Conservation (phyloP, 2,113 vertebrate species). For the Mormyrus iriodes region DNA sequence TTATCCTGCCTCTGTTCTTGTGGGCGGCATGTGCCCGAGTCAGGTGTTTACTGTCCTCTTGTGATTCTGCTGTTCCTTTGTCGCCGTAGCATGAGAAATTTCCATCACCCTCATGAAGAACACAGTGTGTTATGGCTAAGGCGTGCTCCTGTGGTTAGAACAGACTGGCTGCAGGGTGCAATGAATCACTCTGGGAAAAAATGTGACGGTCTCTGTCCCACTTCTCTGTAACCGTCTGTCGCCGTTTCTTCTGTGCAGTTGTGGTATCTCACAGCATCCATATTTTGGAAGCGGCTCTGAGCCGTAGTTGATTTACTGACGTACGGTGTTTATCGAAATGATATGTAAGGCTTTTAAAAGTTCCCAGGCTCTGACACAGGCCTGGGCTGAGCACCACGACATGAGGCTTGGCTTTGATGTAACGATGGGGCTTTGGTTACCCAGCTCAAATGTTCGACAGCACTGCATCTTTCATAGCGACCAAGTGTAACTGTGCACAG, state of each 20-base stretch:
- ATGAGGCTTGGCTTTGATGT: neutral
- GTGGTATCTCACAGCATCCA: neutral
- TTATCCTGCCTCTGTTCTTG: neutral
- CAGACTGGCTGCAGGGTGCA: neutral
- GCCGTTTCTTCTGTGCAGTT: neutral
- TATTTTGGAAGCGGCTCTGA: neutral
- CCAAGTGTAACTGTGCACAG: neutral
- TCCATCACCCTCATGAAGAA: neutral
- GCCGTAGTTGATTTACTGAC: neutral
- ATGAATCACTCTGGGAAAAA: neutral
- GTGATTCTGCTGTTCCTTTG: neutral
- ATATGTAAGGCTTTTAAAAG: neutral
- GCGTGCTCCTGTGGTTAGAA: neutral
- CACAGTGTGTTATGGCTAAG: neutral
- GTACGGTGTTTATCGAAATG: neutral
- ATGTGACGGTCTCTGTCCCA: neutral
- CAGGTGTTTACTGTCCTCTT: neutral
- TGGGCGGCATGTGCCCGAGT: neutral
- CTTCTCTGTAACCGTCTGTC: neutral
- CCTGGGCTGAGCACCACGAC: neutral
- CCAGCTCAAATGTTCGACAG: neutral
- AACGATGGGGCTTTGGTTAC: neutral
- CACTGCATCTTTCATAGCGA: neutral
- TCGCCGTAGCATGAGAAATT: neutral
- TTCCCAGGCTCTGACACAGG: neutral